These are phyloP conservation scores for Calyptommatus sinebrachiatus DNA, from an alignment of 2,113 vertebrate species.

Conservation along the genomic window DNA sequence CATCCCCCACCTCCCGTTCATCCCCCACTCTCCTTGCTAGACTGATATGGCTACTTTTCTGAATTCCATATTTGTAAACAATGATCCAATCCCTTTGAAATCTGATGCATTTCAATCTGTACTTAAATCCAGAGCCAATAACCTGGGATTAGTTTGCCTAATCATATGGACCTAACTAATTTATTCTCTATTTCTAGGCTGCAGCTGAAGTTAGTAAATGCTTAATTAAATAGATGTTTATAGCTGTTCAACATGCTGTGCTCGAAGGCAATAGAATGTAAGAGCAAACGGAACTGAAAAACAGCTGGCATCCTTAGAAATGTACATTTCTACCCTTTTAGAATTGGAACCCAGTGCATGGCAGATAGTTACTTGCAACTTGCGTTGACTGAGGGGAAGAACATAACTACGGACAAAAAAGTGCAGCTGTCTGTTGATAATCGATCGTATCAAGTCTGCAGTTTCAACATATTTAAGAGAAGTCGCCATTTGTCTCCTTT, in stretches of 20 bases:
- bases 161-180: not conserved
- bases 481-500: conserved; percentile 56
- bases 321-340: conserved; percentile 20
- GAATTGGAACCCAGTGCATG: conserved; percentile 39
- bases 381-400: conserved; percentile 45
- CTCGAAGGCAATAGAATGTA: not conserved
- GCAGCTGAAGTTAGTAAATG: no score
- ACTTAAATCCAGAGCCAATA: no score
- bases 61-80: no score
- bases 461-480: conserved; percentile 68
- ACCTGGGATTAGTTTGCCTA: no score
- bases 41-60: no score
- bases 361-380: conserved; percentile 41
- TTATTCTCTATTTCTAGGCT: not conserved
- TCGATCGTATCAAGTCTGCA: conserved; percentile 58
- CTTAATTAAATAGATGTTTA: not conserved
- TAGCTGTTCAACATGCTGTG: conserved; percentile 26
- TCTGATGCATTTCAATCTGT: no score
- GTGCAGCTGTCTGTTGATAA: conserved; percentile 68
- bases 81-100: no score
- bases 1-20: no score
- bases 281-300: conserved; percentile 12
- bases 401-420: conserved; percentile 43
- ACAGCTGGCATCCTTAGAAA: conserved; percentile 32
- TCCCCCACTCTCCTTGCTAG: no score